phyloP scores from a whole-genome alignment of 2,888 invertebrate genomes.

The Diaprepes abbreviatus region DNA sequence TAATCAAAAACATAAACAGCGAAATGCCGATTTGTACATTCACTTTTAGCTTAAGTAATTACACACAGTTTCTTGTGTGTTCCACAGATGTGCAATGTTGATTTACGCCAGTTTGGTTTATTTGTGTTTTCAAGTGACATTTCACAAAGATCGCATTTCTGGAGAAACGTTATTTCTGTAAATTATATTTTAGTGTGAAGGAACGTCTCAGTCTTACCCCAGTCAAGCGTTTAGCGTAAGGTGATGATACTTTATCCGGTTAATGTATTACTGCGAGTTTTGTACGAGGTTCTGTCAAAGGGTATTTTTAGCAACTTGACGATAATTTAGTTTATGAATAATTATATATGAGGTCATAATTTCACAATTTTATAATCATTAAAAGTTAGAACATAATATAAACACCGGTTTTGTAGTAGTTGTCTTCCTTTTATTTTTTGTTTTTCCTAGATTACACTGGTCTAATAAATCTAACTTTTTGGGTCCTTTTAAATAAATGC shows the following conservation, averaged over 20 bases:
- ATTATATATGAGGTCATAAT: no score
- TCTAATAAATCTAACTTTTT: no score
- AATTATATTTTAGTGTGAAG: conserved; percentile 42
- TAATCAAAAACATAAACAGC: conserved; percentile 4
- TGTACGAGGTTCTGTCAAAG: conserved; percentile 19
- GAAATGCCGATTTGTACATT: conserved; percentile 37
- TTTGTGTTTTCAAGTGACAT: conserved; percentile 45
- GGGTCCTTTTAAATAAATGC: no score
- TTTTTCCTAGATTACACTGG: no score
- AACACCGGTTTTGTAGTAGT: no score
- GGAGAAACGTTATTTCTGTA: conserved; percentile 47
- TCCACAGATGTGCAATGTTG: conserved; percentile 47
- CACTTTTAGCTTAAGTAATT: conserved; percentile 42
- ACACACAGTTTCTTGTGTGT: conserved; percentile 41
- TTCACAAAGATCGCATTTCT: conserved; percentile 47
- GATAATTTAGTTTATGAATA: no score
- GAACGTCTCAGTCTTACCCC: conserved; percentile 42
- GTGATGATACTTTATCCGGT: conserved; percentile 42
- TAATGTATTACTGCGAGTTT: conserved; percentile 36
- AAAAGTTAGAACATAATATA: no score
- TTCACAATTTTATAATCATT: no score
- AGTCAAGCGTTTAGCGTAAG: conserved; percentile 42
- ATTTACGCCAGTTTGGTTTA: conserved; percentile 44
- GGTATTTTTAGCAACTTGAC: conserved; percentile 24
- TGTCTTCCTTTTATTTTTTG: no score